Evolutionary conservation across 2,797 vertebrate genomes (phyloP).

Genomic region (Melopsittacus undulatus): DNA sequence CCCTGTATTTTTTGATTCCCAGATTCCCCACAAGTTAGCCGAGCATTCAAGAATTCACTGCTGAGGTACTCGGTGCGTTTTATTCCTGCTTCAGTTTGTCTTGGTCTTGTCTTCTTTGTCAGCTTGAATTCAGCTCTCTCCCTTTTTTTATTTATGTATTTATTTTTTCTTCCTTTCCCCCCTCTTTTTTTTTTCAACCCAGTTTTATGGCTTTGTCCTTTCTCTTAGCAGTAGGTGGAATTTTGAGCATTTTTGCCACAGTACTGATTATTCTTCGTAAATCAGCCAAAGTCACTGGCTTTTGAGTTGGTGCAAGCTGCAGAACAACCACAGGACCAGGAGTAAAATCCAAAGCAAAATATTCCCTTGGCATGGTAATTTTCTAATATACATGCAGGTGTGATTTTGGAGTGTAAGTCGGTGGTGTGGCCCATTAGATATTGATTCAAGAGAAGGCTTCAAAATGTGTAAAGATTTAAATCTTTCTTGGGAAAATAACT

Average conservation of each 20-base stretch:
- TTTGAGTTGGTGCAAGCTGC: not conserved
- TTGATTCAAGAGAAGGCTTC: not conserved
- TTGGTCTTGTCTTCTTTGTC: not conserved
- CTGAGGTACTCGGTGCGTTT: not conserved
- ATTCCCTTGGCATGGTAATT: not conserved
- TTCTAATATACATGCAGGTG: not conserved
- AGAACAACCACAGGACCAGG: not conserved
- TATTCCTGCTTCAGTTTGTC: not conserved
- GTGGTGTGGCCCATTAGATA: not conserved
- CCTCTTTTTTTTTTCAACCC: accelerated
- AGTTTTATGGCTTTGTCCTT: not conserved
- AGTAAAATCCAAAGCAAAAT: not conserved
- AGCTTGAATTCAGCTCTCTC: not conserved
- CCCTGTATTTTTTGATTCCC: not conserved
- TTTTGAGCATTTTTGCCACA: not conserved
- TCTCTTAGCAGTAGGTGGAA: not conserved
- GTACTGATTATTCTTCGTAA: constrained; percentile 18
- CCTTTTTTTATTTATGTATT: not conserved
- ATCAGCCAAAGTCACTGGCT: not conserved
- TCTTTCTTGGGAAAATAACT: not conserved
- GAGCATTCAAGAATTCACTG: not conserved
- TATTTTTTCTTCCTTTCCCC: accelerated
- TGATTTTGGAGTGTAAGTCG: not conserved
- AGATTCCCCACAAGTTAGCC: not conserved
- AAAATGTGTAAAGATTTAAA: not conserved